Evolutionary conservation across 1,140 invertebrate genomes (phyloP), one percentile per base, ranked within the genome.

Genomic region (Hermatobates lingyangjiaoensis): DNA sequence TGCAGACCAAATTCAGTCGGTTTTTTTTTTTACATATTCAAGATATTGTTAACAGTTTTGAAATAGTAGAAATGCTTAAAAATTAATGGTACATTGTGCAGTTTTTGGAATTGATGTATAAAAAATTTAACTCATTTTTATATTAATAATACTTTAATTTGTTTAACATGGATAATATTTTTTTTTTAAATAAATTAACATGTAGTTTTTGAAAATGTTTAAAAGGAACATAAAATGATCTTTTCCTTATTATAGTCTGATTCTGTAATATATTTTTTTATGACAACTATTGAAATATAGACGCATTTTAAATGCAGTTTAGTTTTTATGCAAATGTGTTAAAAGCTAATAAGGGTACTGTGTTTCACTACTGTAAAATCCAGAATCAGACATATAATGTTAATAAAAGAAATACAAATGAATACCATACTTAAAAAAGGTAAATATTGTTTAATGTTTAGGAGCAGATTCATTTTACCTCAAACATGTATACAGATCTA

Each of bases 1-100:
- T 57, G 53, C 40, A 53, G 55, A 52, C 53, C 51, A 53, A 52
- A 52, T 47, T 54, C 48, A 51, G 53, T 49, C 56, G 47, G 52
- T 50, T 52, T 52, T 54, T 51, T 50, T 48, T 50, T 54, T 45
- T 54, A 47, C 27, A 54, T 50, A 45, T 54, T 27, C 48, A 50
- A 54, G 50, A 45, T 42, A 54, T 54, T 39, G 48, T 50, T 50
- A 30, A 30, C 50, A 50, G 50, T 48, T 54, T 54, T 50, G 50
- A 51, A 50, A 42, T 50, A 50, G 20, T 20, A 24, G 49, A 50
- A 54, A 50, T 54, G 53, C 50, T 48, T 48, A 54, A 49, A n/a
- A n/a, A n/a, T n/a, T n/a, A n/a, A n/a, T n/a, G n/a, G n/a, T n/a
- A n/a, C n/a, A n/a, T n/a, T n/a, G n/a, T n/a, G n/a, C n/a, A n/a